A percentile compares a stretch with the other conserved stretches of the same genome.
Evolutionary conservation across 2,113 vertebrate genomes (phyloP).

Genomic region (Notiomystis cincta): DNA sequence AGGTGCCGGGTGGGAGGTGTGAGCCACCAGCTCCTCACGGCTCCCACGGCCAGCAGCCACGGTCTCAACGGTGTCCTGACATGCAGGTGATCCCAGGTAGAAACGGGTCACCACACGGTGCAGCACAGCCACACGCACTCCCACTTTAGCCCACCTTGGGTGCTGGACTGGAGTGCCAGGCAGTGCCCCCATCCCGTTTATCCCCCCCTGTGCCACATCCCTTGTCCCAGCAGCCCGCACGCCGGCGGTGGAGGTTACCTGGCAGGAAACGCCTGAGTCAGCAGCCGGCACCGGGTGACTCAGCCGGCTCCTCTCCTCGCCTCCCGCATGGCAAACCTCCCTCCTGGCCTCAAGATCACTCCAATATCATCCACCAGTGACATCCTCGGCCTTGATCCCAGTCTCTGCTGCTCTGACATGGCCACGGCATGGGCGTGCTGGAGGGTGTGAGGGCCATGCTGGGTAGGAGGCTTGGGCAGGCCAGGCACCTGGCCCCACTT

Average conservation of each 20-base stretch:
- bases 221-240: neutral
- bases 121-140: too few relatives aligned
- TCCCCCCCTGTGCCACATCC: neutral
- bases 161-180: neutral
- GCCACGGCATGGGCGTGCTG: neutral
- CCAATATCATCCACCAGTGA: neutral
- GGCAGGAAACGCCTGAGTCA: constrained; percentile 17
- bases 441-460: rapidly evolving
- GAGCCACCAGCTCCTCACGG: neutral
- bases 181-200: rapidly evolving
- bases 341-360: constrained; percentile 22
- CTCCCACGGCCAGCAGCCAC: neutral
- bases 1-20: neutral
- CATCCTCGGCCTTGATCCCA: neutral
- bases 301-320: constrained; percentile 10
- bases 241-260: neutral
- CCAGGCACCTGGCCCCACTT: neutral
- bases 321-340: neutral
- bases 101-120: rapidly evolving
- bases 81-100: rapidly evolving
- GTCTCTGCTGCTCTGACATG: neutral
- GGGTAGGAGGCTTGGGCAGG: neutral
- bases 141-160: neutral
- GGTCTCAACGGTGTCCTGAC: rapidly evolving
- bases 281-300: constrained; percentile 12